Percentiles rank a stretch among this genome's conserved stretches.
Conservation (phyloP, 2,888 invertebrate species). For the Pheosia gnoma region DNA sequence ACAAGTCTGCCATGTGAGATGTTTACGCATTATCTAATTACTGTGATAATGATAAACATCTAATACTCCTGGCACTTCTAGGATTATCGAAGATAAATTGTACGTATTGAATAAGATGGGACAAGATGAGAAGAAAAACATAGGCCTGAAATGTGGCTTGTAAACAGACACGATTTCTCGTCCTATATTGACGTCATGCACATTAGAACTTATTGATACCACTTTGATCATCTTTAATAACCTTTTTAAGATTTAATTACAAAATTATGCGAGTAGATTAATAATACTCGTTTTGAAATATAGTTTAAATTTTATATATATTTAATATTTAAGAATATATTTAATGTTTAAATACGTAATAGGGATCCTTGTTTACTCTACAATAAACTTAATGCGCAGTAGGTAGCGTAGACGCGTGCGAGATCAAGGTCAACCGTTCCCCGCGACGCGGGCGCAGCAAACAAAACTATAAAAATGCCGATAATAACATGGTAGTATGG, state of each 20-base stretch:
- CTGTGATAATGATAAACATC: not conserved
- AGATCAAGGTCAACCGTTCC: slow-evolving; percentile 11
- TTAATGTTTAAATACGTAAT: not conserved
- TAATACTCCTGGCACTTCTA: not conserved
- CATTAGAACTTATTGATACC: too few relatives aligned
- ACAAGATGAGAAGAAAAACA: too few relatives aligned
- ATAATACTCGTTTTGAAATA: too few relatives aligned
- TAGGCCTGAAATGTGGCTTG: too few relatives aligned
- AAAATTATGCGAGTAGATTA: too few relatives aligned
- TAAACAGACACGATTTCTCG: too few relatives aligned
- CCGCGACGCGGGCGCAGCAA: slow-evolving; percentile 10
- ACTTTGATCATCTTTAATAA: too few relatives aligned
- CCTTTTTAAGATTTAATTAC: too few relatives aligned
- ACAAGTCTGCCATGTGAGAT: slow-evolving; percentile 12
- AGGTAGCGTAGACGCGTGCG: slow-evolving; percentile 19
- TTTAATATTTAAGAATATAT: too few relatives aligned
- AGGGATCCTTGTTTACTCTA: slow-evolving; percentile 8
- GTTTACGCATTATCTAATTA: slow-evolving; percentile 5
- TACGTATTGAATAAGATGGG: not conserved
- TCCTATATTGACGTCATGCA: too few relatives aligned
- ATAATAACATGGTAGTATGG: slow-evolving; percentile 1
- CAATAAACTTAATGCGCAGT: slow-evolving; percentile 34
- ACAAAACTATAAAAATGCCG: slow-evolving; percentile 12
- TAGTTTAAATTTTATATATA: too few relatives aligned
- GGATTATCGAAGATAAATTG: not conserved